Evolutionary conservation across 2,888 invertebrate species (phyloP).

Genomic region (Podotricha telesiphe): DNA sequence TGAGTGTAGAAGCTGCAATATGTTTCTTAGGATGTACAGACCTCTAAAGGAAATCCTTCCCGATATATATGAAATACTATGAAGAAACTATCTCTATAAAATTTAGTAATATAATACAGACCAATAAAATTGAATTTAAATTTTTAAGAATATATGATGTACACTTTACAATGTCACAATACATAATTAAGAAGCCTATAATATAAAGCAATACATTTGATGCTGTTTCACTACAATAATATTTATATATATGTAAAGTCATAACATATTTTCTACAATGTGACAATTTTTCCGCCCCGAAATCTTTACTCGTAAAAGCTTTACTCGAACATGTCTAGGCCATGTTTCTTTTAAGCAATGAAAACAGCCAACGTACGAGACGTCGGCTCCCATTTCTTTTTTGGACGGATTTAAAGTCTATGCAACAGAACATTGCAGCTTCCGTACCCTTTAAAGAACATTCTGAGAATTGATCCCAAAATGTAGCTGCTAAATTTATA

Average conservation of each 20-base stretch:
- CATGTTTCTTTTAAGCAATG: conserved; percentile 32
- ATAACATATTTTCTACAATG: conserved; percentile 1
- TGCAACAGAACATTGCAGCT: conserved; percentile 22
- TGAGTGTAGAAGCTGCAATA: too few relatives aligned
- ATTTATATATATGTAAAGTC: neutral
- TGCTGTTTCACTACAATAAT: too few relatives aligned
- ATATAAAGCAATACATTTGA: too few relatives aligned
- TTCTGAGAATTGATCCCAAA: conserved; percentile 6
- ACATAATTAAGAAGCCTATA: too few relatives aligned
- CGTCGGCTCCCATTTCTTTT: conserved; percentile 34
- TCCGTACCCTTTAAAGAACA: conserved; percentile 10
- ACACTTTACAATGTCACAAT: too few relatives aligned
- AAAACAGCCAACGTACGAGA: conserved; percentile 32
- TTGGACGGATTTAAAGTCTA: conserved; percentile 32
- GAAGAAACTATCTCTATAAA: too few relatives aligned
- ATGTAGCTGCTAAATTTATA: neutral
- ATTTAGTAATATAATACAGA: too few relatives aligned
- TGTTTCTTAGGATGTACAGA: too few relatives aligned
- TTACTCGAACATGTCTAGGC: conserved; percentile 23
- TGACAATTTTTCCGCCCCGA: neutral
- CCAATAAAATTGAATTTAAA: too few relatives aligned
- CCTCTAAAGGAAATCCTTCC: too few relatives aligned
- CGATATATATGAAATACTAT: too few relatives aligned
- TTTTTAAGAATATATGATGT: too few relatives aligned
- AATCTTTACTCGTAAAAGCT: conserved; percentile 3